A percentile compares a stretch with the other conserved stretches of the same genome.
These are phyloP conservation scores for Candoia aspera DNA, from an alignment of 2,113 vertebrate species.

Conservation along the genomic window DNA sequence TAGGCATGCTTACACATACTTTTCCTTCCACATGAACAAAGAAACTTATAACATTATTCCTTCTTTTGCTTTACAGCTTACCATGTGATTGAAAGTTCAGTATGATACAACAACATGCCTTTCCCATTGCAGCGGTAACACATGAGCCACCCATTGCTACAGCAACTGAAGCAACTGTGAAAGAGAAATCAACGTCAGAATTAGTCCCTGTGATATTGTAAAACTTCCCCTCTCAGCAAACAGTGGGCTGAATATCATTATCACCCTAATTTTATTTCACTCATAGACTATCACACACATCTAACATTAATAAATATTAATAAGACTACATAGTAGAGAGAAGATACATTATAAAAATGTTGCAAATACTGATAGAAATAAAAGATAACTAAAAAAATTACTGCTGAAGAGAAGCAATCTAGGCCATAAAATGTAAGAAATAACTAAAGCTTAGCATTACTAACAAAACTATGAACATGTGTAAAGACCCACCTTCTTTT, in stretches of 20 bases:
- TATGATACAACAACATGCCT: background rate
- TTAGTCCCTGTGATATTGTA: background rate
- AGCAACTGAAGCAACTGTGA: background rate
- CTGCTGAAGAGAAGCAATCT: too few species aligned
- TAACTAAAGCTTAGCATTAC: background rate
- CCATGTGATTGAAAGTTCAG: constrained; percentile 7
- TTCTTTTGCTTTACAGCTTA: background rate
- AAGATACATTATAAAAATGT: background rate
- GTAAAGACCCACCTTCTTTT: background rate
- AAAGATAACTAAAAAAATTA: background rate
- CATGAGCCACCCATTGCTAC: background rate
- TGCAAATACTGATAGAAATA: background rate
- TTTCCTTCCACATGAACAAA: background rate
- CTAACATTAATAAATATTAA: background rate
- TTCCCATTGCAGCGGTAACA: background rate
- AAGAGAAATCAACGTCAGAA: background rate
- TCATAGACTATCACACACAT: background rate
- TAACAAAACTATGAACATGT: background rate
- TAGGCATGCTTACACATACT: background rate
- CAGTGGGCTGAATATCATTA: background rate
- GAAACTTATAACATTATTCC: background rate
- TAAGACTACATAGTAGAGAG: background rate
- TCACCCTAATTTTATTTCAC: background rate
- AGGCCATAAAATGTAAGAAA: background rate
- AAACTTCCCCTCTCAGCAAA: background rate